These are phyloP conservation scores for Eristalinus aeneus DNA, from an alignment of 2,888 invertebrate species.

Conservation along the genomic window DNA sequence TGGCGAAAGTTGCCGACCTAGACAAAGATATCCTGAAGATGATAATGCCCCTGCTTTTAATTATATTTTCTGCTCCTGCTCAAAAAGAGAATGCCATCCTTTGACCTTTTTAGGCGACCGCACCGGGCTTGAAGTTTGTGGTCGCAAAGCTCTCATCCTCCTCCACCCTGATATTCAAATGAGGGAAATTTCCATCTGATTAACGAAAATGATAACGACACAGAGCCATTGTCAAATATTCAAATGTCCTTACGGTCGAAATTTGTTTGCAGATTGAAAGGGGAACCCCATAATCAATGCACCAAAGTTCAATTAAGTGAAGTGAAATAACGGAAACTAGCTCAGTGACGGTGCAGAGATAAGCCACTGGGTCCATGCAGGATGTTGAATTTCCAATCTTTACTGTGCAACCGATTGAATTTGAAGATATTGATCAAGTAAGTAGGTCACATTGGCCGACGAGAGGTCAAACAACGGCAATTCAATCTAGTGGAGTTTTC, in stretches of 20 bases:
- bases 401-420: background rate
- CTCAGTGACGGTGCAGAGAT: background rate
- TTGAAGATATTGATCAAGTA: background rate
- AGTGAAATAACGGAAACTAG: background rate
- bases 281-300: background rate
- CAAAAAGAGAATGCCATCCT: background rate
- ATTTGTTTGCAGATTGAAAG: background rate
- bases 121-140: background rate
- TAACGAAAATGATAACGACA: background rate
- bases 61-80: slow-evolving; percentile 16
- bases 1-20: slow-evolving; percentile 32
- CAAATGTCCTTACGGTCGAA: background rate
- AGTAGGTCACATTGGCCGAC: background rate
- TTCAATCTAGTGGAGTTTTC: background rate
- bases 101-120: slow-evolving; percentile 4
- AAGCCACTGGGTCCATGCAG: background rate
- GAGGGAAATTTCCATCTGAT: slow-evolving; percentile 27
- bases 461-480: background rate
- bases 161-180: no score
- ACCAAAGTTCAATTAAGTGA: background rate
- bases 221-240: slow-evolving; percentile 9
- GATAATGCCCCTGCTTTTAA: slow-evolving; percentile 16
- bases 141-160: background rate
- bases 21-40: slow-evolving; percentile 19
- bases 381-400: background rate